Evolutionary conservation across 53 echinoderm and acorn worm species (phyloP).

Genomic region (Echinometra lucunter): DNA sequence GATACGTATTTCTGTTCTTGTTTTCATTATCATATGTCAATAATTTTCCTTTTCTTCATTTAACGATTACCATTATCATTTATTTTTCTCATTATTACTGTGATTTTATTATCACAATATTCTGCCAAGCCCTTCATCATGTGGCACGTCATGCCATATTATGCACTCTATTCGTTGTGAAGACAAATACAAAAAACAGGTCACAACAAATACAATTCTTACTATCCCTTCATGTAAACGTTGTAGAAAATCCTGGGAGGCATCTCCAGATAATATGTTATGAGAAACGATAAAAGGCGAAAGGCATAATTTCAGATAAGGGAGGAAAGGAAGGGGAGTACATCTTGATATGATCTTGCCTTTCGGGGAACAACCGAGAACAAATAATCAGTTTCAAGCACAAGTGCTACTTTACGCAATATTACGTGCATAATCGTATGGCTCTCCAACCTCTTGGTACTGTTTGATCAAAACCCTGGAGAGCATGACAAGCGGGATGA

Average conservation of each 20-base stretch:
- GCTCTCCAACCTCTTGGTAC: background rate
- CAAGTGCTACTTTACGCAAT: slow-evolving; percentile 20
- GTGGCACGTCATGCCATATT: no score
- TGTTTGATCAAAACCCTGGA: slow-evolving; percentile 7
- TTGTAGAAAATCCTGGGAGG: background rate
- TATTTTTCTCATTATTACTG: background rate
- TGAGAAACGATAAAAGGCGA: slow-evolving; percentile 26
- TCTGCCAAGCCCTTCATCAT: background rate
- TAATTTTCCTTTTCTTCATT: no score
- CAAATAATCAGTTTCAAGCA: slow-evolving; percentile 57
- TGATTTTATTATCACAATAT: background rate
- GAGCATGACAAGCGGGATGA: background rate
- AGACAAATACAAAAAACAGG: background rate
- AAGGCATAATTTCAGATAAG: slow-evolving; percentile 20
- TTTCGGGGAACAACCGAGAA: slow-evolving; percentile 7
- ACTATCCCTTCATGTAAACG: background rate
- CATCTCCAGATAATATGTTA: background rate
- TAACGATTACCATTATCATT: background rate
- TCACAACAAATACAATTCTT: background rate
- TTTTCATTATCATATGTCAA: no score
- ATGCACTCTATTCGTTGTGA: background rate
- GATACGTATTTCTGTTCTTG: no score
- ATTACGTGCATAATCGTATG: background rate
- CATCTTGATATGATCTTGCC: slow-evolving; percentile 30
- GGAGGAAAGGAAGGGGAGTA: background rate